Conservation (phyloP, 2,797 vertebrate genomes). For the Mormyrus proboscirostris region DNA sequence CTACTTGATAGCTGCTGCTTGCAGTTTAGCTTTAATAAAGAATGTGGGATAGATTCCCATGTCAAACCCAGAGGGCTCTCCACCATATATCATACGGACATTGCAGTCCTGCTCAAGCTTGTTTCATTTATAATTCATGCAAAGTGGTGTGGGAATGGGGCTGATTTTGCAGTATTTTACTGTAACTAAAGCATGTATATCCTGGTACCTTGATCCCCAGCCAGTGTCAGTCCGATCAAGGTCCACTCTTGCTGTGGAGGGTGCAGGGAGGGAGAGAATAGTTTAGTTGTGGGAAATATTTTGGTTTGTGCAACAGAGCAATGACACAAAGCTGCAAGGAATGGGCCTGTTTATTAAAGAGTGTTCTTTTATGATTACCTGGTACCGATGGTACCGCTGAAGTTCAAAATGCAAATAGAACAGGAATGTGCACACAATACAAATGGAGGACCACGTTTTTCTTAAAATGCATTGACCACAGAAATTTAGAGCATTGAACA, state of each 20-base stretch:
- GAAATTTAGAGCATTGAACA: background rate
- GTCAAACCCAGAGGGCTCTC: background rate
- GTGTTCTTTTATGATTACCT: background rate
- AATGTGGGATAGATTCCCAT: background rate
- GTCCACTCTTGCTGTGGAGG: background rate
- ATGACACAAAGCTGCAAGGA: background rate
- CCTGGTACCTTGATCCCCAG: background rate
- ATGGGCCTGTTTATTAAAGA: background rate
- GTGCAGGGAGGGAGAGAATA: background rate
- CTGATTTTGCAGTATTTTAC: constrained; percentile 1
- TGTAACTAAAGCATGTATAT: background rate
- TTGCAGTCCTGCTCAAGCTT: background rate
- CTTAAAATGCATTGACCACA: background rate
- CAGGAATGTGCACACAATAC: background rate
- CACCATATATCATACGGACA: background rate
- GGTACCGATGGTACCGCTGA: background rate
- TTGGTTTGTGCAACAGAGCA: background rate
- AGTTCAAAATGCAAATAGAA: background rate
- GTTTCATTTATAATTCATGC: constrained; percentile 12
- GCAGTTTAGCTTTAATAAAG: background rate
- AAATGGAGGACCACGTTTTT: background rate
- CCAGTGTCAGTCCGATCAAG: background rate
- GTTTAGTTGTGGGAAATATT: constrained; percentile 7
- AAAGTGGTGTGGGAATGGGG: background rate
- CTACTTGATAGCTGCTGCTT: background rate